These are phyloP conservation scores for Hipparchia sbordonii DNA, from an alignment of 2,888 invertebrate genomes.

Conservation along the genomic window DNA sequence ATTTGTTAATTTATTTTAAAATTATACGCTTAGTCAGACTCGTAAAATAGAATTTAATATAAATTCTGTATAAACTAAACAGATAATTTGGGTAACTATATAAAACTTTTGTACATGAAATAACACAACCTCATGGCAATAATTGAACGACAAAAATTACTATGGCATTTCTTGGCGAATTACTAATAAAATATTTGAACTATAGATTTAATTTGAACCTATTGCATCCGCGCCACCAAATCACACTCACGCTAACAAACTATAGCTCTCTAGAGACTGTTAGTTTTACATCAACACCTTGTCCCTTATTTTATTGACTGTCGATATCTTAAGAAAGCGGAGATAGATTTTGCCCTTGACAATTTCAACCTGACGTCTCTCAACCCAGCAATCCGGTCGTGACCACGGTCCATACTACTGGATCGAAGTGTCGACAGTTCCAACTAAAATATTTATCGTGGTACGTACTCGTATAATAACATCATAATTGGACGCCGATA, in stretches of 20 bases:
- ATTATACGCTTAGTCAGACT: constrained; percentile 75
- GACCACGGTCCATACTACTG: no score
- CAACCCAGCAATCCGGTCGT: no score
- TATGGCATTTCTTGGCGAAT: constrained; percentile 62
- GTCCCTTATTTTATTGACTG: no score
- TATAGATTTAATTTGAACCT: not conserved
- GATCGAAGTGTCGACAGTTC: no score
- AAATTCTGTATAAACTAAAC: constrained; percentile 70
- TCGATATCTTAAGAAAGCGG: no score
- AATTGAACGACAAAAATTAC: constrained; percentile 52
- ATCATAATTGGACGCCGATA: no score
- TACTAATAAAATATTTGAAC: constrained; percentile 25
- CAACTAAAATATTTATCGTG: no score
- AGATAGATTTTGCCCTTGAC: no score
- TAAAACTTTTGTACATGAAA: constrained; percentile 70
- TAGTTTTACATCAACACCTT: no score
- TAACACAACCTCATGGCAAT: constrained; percentile 80
- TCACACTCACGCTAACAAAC: not conserved
- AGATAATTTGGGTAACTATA: constrained; percentile 75
- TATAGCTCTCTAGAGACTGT: no score
- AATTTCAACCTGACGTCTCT: no score
- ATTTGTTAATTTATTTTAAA: constrained; percentile 67
- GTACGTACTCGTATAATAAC: no score
- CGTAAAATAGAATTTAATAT: constrained; percentile 74
- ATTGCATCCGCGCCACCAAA: not conserved